Conservation (phyloP, 1,140 invertebrate species). For the Campoletis sonorensis region DNA sequence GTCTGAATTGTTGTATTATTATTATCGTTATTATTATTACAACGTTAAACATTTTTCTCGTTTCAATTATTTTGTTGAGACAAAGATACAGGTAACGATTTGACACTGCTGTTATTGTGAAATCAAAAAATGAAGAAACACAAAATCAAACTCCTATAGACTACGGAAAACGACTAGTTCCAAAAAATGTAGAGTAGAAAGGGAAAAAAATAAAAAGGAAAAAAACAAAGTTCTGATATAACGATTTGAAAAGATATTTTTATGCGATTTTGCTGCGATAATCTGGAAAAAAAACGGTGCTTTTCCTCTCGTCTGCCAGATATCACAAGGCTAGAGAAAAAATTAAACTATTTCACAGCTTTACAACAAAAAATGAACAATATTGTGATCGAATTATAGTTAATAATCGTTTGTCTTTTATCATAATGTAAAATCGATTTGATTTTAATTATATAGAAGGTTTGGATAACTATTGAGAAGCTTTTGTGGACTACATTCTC, state of each 20-base stretch:
- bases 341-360: slow-evolving; percentile 4
- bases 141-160: slow-evolving; percentile 10
- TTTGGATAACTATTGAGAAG: background rate
- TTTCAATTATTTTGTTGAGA: no score
- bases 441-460: background rate
- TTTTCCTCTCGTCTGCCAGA: background rate
- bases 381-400: slow-evolving; percentile 25
- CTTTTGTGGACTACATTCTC: background rate
- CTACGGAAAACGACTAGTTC: background rate
- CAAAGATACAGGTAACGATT: no score
- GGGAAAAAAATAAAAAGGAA: background rate
- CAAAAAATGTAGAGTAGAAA: slow-evolving; percentile 2
- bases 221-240: slow-evolving; percentile 32
- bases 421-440: background rate
- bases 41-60: no score
- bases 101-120: no score
- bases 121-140: background rate
- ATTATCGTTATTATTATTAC: no score
- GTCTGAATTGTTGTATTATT: no score
- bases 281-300: slow-evolving; percentile 23
- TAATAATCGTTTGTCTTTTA: slow-evolving; percentile 11
- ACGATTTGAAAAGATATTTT: slow-evolving; percentile 1
- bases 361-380: background rate
- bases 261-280: slow-evolving; percentile 21
- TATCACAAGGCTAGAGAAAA: slow-evolving; percentile 18